Evolutionary conservation across 2,797 vertebrate genomes (phyloP), one percentile per base, ranked within the genome.

Genomic region (Lacerta viridis): DNA sequence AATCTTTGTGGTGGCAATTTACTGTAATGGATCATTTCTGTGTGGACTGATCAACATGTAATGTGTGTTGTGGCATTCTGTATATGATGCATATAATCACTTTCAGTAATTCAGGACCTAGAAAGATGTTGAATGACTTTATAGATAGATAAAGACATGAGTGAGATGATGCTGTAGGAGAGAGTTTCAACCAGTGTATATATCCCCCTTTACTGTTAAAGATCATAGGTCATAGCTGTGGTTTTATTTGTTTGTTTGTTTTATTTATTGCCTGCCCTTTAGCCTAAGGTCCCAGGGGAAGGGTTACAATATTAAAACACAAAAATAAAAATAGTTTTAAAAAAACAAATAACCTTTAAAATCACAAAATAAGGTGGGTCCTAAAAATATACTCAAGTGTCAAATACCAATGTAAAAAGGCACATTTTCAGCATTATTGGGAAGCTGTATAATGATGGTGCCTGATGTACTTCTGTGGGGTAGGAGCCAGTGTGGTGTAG

Each of bases 111-210:
- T n/a, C 25, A 50, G 46, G 29, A n/a, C 11, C 29, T 25, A 55
- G 29, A 50, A 61, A 50, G 75, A 76, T 84, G 33, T 13, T 25
- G 27, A 41, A 27, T 55, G 74, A 10, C 7, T 59, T 84, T 74
- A 74, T 59, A 50, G 50, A 27, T 61, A 59, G 20, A 74, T 84
- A 88, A 72, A 91, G 71, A 87, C 91, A 64, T 92, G 84, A 89
- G 85, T 92, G 66, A 50, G 83, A 82, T 90, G n/a, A 69, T 92
- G 92, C 25, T 0, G 2, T 91, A 86, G 92, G 85, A 90, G 59
- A 43, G 89, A 90, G 59, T 89, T 90, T 91, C 84, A 83, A 89
- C 81, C 78, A 80, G 69, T 93, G 80, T 78, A 88, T 78, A 88
- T 87, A 90, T 93, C 83, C 78, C 91, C 90, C 50, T 50, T 74